phyloP scores from a whole-genome alignment of 1,140 invertebrate genomes.

The Caenorhabditis tropicalis region DNA sequence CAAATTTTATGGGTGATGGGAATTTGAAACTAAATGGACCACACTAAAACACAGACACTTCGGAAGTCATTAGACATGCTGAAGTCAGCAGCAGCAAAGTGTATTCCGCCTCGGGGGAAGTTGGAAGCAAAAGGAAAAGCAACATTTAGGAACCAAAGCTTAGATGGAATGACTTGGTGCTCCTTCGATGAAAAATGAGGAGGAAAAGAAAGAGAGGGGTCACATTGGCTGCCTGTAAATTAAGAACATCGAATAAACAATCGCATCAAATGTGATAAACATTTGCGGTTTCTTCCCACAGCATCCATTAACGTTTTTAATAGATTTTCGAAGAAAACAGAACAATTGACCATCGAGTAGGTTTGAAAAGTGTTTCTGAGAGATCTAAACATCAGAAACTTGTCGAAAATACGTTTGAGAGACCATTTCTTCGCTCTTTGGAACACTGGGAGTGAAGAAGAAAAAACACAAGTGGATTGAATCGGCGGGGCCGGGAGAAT shows the following conservation, averaged over 20 bases:
- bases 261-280: not conserved
- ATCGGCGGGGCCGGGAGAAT: not conserved
- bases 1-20: not conserved
- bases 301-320: not conserved
- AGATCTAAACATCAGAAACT: not conserved
- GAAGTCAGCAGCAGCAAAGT: constrained; percentile 2
- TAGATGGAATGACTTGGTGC: not conserved
- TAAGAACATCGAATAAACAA: constrained; percentile 20
- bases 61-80: constrained; percentile 29
- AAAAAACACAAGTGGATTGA: constrained; percentile 32
- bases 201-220: not conserved
- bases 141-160: not conserved
- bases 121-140: not conserved
- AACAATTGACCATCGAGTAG: not conserved
- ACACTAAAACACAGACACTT: not conserved
- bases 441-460: not conserved
- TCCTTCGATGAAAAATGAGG: not conserved
- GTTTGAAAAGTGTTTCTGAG: not conserved
- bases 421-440: not conserved
- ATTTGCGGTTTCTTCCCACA: not conserved
- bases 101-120: constrained; percentile 26
- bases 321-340: not conserved
- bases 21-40: not conserved
- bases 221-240: not conserved
- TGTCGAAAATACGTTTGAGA: not conserved